These are phyloP conservation scores for Tetragonula carbonaria DNA, from an alignment of 2,888 invertebrate genomes.

Conservation along the genomic window DNA sequence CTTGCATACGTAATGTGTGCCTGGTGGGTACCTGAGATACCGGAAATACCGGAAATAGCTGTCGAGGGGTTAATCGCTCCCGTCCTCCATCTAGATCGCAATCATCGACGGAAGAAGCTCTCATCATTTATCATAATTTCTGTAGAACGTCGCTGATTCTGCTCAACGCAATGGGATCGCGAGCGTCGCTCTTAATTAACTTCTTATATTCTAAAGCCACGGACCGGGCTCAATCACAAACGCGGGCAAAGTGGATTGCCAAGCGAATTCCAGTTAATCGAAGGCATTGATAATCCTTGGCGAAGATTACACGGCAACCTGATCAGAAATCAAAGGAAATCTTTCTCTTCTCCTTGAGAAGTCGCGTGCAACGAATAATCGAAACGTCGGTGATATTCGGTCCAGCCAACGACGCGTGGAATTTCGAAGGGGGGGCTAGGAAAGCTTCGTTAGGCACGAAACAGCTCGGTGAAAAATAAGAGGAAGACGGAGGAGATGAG, in stretches of 20 bases:
- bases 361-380: conserved; percentile 33
- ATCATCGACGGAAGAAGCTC: not conserved
- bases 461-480: conserved; percentile 34
- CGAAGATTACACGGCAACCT: not conserved
- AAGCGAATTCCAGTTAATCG: conserved; percentile 11
- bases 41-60: conserved; percentile 19
- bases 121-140: conserved; percentile 18
- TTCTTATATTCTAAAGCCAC: conserved; percentile 4
- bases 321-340: conserved; percentile 23
- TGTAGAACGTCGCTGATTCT: not conserved
- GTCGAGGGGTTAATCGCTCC: conserved; percentile 2
- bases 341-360: conserved; percentile 3
- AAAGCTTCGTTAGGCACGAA: conserved; percentile 32
- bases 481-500: conserved; percentile 48
- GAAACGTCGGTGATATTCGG: conserved; percentile 17
- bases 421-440: not conserved
- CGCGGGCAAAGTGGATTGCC: not conserved
- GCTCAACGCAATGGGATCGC: conserved; percentile 21
- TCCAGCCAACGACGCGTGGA: not conserved
- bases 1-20: not conserved
- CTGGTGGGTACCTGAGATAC: not conserved
- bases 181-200: conserved; percentile 39
- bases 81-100: not conserved
- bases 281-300: not conserved
- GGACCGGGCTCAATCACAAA: conserved; percentile 4